A percentile compares a stretch with the other conserved stretches of the same genome.
phyloP scores from a whole-genome alignment of 2,113 vertebrate genomes.

The Oplegnathus fasciatus region DNA sequence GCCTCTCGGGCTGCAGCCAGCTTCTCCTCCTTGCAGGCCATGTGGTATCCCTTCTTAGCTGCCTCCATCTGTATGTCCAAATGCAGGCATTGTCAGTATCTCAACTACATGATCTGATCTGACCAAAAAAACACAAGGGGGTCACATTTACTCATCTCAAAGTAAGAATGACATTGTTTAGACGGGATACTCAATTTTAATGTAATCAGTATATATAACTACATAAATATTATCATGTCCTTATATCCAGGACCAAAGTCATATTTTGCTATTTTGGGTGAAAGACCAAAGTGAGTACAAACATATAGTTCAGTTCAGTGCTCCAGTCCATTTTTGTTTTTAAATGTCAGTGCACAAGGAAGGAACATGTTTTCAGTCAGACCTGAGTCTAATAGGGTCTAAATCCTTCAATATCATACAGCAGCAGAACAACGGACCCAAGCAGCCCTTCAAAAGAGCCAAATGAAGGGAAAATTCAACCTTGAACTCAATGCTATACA shows the following conservation, averaged over 20 bases:
- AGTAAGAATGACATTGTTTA: not conserved
- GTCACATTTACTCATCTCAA: conserved; percentile 1
- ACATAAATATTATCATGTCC: not conserved
- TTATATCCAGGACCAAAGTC: not conserved
- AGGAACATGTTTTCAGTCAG: not conserved
- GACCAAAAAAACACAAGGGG: not conserved
- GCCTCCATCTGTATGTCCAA: conserved; percentile 89
- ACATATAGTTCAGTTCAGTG: not conserved
- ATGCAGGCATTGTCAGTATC: conserved; percentile 25
- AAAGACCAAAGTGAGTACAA: not conserved
- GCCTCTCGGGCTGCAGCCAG: conserved; percentile 92
- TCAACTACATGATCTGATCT: conserved; percentile 5
- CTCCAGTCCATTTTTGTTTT: not conserved
- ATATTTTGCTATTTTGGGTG: not conserved
- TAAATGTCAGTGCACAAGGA: not conserved
- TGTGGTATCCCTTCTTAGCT: conserved; percentile 95
- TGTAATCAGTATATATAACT: not conserved
- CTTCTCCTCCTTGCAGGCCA: conserved; percentile 99
- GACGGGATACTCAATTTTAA: not conserved
- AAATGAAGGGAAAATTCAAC: not conserved
- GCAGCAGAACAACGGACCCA: not conserved
- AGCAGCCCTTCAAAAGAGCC: not conserved
- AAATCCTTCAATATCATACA: not conserved
- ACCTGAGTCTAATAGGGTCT: not conserved
- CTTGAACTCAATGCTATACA: not conserved